Percentiles rank a stretch among this genome's conserved stretches.
phyloP scores from a whole-genome alignment of 2,113 vertebrate species.

The Scartelaos histophorus region DNA sequence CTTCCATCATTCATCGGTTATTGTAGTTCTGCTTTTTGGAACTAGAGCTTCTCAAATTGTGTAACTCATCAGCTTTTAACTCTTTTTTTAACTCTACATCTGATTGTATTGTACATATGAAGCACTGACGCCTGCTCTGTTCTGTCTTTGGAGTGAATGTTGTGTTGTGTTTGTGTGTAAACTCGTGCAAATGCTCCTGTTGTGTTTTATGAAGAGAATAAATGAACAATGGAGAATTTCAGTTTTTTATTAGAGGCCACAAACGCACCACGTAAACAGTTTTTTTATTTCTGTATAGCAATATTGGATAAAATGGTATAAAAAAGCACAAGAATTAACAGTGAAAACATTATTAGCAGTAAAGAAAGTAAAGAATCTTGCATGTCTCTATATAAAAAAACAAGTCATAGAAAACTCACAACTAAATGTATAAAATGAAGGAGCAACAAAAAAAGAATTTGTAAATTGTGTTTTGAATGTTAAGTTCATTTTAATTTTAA shows the following conservation, averaged over 20 bases:
- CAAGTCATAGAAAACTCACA: not conserved
- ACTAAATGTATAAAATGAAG: not conserved
- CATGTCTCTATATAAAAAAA: no score
- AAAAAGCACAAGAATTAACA: not conserved
- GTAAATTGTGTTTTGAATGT: no score
- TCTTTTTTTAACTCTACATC: not conserved
- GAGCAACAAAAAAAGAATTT: not conserved
- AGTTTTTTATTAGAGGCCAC: not conserved
- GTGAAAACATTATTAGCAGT: not conserved
- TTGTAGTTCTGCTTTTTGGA: no score
- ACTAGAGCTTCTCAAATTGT: no score
- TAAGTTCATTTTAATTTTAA: no score
- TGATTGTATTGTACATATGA: not conserved
- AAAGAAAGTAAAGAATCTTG: not conserved
- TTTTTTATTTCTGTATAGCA: not conserved
- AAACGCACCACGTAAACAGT: not conserved
- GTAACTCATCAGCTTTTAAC: no score
- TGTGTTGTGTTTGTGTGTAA: not conserved
- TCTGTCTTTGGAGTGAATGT: not conserved
- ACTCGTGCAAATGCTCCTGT: not conserved
- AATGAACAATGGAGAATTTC: not conserved
- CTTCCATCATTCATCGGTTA: no score
- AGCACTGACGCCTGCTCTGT: not conserved
- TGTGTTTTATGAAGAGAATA: slow-evolving; percentile 2
- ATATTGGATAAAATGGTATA: not conserved